Evolutionary conservation across 2,113 vertebrate species (phyloP).

Genomic region (Psephotus haematonotus): DNA sequence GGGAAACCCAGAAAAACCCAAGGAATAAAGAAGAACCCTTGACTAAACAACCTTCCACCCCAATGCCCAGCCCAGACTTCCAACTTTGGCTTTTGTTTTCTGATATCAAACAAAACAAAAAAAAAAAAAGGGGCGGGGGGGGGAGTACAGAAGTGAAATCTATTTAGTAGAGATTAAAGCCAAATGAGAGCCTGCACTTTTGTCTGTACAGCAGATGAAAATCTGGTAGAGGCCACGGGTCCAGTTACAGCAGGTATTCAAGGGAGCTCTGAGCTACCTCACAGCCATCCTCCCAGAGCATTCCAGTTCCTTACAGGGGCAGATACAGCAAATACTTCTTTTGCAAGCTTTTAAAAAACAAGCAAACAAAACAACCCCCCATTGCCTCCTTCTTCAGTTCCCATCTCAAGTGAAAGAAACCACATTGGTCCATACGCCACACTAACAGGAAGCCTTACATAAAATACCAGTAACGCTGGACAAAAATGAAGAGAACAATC

Average conservation of each 20-base stretch:
- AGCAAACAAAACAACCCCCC: neutral
- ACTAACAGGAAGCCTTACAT: neutral
- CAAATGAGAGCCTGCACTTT: neutral
- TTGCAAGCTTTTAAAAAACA: neutral
- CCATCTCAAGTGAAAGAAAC: neutral
- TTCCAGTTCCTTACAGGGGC: neutral
- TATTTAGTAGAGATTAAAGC: neutral
- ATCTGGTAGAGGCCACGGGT: neutral
- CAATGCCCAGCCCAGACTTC: neutral
- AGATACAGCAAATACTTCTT: neutral
- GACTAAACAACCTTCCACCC: neutral
- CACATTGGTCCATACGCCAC: neutral
- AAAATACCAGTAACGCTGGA: neutral
- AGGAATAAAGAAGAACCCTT: neutral
- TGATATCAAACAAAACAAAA: neutral
- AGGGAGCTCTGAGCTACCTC: neutral
- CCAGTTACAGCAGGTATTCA: neutral
- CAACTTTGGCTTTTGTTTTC: neutral
- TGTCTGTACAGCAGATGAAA: neutral
- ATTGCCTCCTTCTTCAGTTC: fast-evolving
- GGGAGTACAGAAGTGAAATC: neutral
- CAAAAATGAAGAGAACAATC: neutral
- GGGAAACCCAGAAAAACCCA: neutral
- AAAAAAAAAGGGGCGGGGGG: neutral
- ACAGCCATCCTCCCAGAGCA: neutral